A percentile compares a stretch with the other conserved stretches of the same genome.
These are phyloP conservation scores for Neolamprologus fasciatus DNA, from an alignment of 2,113 vertebrate genomes.

Conservation along the genomic window DNA sequence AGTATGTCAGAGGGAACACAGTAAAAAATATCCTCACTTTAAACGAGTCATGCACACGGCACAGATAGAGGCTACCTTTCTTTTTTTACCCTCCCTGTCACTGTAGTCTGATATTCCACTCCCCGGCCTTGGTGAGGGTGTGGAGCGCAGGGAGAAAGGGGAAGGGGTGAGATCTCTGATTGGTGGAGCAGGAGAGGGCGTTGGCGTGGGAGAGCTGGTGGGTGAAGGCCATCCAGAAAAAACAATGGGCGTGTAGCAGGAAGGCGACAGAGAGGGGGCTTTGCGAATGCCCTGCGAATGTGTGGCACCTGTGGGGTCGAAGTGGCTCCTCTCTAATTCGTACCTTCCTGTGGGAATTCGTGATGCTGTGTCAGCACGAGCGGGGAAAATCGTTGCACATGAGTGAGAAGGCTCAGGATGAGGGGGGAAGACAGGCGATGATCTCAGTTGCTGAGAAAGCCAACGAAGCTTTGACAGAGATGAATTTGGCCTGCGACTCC, in stretches of 20 bases:
- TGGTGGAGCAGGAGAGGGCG: conserved; percentile 52
- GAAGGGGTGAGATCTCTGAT: conserved; percentile 55
- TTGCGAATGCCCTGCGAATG: conserved; percentile 18
- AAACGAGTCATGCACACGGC: conserved; percentile 32
- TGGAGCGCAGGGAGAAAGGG: conserved; percentile 59
- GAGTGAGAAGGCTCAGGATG: neutral
- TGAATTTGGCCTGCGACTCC: neutral
- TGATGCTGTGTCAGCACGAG: neutral
- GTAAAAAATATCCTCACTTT: conserved; percentile 1
- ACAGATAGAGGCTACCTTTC: conserved; percentile 64
- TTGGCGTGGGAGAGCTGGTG: conserved; percentile 26
- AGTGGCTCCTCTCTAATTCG: neutral
- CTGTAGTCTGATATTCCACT: conserved; percentile 60
- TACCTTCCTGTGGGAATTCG: neutral
- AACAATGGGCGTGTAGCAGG: conserved; percentile 27
- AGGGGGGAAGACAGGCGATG: neutral
- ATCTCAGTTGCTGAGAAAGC: conserved; percentile 40
- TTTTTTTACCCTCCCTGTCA: conserved; percentile 68
- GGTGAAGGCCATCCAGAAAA: conserved; percentile 41
- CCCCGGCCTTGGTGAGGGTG: conserved; percentile 58
- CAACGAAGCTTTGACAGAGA: conserved; percentile 32
- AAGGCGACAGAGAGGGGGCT: conserved; percentile 44
- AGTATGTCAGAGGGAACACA: neutral
- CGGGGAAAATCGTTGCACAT: neutral
- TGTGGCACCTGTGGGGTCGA: neutral